phyloP scores from a whole-genome alignment of 2,888 invertebrate species.

The Campoletis raptor region DNA sequence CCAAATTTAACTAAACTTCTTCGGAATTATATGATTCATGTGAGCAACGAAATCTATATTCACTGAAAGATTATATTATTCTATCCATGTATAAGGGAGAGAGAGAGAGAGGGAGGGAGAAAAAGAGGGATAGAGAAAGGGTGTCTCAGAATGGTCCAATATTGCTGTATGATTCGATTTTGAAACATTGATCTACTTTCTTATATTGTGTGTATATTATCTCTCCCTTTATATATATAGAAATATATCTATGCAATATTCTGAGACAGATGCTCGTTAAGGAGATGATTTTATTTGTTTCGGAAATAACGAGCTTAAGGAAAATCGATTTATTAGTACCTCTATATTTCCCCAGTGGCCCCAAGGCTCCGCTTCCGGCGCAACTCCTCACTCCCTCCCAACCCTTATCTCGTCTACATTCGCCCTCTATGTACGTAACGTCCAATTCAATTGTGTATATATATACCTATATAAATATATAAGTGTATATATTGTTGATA shows the following conservation, averaged over 20 bases:
- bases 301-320: constrained; percentile 65
- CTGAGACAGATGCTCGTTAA: constrained; percentile 66
- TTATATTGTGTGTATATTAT: constrained; percentile 46
- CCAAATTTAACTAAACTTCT: neutral
- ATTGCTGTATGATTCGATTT: constrained; percentile 67
- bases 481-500: constrained; percentile 8
- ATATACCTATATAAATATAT: neutral
- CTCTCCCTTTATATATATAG: constrained; percentile 12
- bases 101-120: neutral
- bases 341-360: constrained; percentile 67
- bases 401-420: constrained; percentile 25
- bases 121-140: constrained; percentile 7
- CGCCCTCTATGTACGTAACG: constrained; percentile 34
- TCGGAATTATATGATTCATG: neutral
- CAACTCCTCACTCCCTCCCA: constrained; percentile 20
- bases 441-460: constrained; percentile 14
- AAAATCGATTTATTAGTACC: constrained; percentile 68
- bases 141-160: constrained; percentile 42
- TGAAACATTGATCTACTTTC: constrained; percentile 64
- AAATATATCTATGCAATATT: constrained; percentile 21
- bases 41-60: constrained; percentile 35
- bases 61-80: neutral
- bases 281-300: constrained; percentile 69
- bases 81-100: neutral
- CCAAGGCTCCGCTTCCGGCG: constrained; percentile 51